Evolutionary conservation across 2,797 vertebrate species (phyloP), one percentile per base, ranked within the genome.

Genomic region (Sparus aurata): DNA sequence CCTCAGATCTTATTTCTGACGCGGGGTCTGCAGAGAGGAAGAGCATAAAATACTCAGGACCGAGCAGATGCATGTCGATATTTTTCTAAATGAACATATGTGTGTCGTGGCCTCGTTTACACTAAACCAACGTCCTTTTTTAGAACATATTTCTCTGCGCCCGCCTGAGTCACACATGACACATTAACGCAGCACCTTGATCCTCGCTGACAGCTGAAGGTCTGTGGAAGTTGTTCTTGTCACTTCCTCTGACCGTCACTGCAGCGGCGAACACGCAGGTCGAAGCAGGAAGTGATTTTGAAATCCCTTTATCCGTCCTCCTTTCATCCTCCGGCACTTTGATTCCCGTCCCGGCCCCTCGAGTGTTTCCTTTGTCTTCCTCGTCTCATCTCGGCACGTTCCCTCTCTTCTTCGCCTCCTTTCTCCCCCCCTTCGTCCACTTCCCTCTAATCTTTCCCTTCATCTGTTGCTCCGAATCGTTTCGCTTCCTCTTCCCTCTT

Each of bases 191-290:
- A 3, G 12, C 27, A 4, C 18, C 49, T 18, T 27, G 30, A 78
- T 86, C 66, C 68, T 62, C 53, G 4, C 80, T 81, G 83, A 65
- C 79, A 61, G 59, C 81, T 54, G 45, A 62, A 69, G 11, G 62
- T 74, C 46, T 17, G 22, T 45, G 45, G 55, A 74, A 22, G 71
- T 64, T 69, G 8, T 60, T 60, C 69, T 25, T 77, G 76, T 81
- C 86, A 77, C 81, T 77, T 85, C 15, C 53, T 75, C 50, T 70
- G 30, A 79, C 57, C 50, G 0, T 86, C 83, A 79, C 53, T 67
- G 63, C 69, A 27, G 76, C 30, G 46, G 49, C 41, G 25, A 49
- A 18, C 65, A 17, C 12, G 41, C 43, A 69, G 64, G 55, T 27
- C n/a, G 12, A 41, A 67, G 67, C n/a, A 41, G 54, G 38, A 57